phyloP scores from a whole-genome alignment of 2,113 vertebrate genomes.

The Cettia cetti region DNA sequence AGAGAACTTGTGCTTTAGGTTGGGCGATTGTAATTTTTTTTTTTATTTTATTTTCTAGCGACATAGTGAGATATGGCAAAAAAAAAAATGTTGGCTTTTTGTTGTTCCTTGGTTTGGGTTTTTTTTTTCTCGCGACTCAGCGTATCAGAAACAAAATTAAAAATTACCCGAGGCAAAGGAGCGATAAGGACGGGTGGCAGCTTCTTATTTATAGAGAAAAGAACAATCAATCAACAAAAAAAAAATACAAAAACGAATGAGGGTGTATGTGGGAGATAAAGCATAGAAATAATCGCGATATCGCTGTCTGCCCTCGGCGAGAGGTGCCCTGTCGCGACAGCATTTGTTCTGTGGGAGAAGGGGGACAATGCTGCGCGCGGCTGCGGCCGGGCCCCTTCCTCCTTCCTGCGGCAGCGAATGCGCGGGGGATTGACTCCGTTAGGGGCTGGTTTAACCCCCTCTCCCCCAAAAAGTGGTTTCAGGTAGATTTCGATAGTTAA shows the following conservation, averaged over 20 bases:
- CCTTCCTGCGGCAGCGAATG: background rate
- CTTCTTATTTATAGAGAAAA: background rate
- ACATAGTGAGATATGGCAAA: background rate
- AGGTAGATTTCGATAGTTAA: background rate
- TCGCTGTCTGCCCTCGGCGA: no score
- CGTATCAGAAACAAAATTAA: background rate
- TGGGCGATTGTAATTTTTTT: background rate
- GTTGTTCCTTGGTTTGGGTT: no score
- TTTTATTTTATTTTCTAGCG: background rate
- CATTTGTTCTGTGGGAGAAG: background rate
- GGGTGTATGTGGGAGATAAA: background rate
- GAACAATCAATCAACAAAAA: background rate
- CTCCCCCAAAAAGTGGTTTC: background rate
- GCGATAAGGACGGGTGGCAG: background rate
- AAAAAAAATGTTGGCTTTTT: no score
- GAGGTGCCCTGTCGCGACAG: background rate
- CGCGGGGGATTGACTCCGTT: background rate
- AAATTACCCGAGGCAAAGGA: background rate
- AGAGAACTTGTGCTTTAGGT: background rate
- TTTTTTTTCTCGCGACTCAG: background rate
- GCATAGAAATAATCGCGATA: background rate
- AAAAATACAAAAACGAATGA: background rate
- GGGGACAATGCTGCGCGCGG: background rate
- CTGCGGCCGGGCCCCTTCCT: constrained; percentile 4
- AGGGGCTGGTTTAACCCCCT: background rate